Conservation (phyloP, 2,888 invertebrate genomes). For the Leucoma salicis region DNA sequence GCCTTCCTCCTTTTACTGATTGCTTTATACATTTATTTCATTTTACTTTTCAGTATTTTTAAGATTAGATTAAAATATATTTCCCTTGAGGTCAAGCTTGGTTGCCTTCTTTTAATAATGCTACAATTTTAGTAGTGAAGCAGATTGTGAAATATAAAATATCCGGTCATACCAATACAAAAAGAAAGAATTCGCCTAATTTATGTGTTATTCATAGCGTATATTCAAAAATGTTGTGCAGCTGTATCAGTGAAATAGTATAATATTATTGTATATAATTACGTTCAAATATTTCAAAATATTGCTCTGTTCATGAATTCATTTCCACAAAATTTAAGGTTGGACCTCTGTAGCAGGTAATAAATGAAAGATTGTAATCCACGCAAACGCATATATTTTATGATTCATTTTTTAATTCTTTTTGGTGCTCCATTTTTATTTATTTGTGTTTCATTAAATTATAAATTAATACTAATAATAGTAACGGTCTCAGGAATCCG, state of each 20-base stretch:
- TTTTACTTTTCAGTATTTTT: constrained; percentile 23
- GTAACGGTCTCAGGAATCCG: constrained; percentile 59
- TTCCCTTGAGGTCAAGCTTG: neutral
- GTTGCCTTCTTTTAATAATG: too few relatives aligned
- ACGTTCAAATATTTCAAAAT: neutral
- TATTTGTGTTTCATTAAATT: constrained; percentile 73
- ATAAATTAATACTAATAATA: constrained; percentile 78
- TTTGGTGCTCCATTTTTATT: constrained; percentile 80
- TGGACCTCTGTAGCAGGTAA: neutral
- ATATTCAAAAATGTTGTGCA: too few relatives aligned
- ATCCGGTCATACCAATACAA: too few relatives aligned
- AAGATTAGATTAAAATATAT: constrained; percentile 8
- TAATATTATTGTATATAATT: neutral
- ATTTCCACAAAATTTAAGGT: neutral
- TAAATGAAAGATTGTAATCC: constrained; percentile 60
- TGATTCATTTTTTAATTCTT: constrained; percentile 71
- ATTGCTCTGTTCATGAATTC: neutral
- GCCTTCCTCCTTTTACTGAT: constrained; percentile 30
- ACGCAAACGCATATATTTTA: constrained; percentile 78
- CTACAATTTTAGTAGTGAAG: too few relatives aligned
- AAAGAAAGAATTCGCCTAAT: too few relatives aligned
- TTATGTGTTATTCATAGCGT: too few relatives aligned
- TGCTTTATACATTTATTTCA: constrained; percentile 35
- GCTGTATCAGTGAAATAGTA: neutral
- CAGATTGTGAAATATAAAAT: too few relatives aligned